These are phyloP conservation scores for Pantherophis alleghaniensis DNA, from an alignment of 2,797 vertebrate genomes.

Conservation along the genomic window DNA sequence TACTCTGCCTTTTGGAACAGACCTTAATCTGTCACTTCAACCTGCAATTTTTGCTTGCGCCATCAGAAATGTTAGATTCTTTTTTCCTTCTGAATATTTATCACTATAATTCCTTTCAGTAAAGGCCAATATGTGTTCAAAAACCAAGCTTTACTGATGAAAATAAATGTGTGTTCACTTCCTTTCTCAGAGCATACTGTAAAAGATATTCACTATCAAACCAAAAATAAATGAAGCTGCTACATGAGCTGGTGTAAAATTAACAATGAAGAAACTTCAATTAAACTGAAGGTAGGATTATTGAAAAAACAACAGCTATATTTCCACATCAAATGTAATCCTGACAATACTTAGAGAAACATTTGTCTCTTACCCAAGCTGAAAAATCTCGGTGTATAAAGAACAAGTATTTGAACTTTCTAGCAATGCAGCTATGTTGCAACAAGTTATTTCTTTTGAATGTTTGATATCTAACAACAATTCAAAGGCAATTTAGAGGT, in stretches of 20 bases:
- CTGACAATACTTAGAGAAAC: slow-evolving; percentile 3
- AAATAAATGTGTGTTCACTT: neutral
- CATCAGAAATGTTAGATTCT: neutral
- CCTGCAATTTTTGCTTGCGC: neutral
- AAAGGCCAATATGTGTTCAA: neutral
- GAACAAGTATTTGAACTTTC: slow-evolving; percentile 8
- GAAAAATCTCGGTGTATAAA: slow-evolving; percentile 3
- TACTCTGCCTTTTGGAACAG: neutral
- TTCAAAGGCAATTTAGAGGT: slow-evolving; percentile 6
- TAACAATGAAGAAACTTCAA: neutral
- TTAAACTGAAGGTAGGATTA: neutral
- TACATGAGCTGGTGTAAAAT: neutral
- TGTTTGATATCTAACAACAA: neutral
- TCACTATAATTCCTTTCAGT: neutral
- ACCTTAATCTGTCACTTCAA: neutral
- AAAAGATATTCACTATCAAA: neutral
- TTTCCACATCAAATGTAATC: neutral
- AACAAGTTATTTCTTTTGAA: slow-evolving; percentile 31
- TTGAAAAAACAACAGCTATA: neutral
- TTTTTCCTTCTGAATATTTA: neutral
- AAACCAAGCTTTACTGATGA: neutral
- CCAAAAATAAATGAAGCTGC: neutral
- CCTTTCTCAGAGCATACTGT: neutral
- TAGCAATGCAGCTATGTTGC: slow-evolving; percentile 18
- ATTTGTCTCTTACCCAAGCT: neutral